Evolutionary conservation across 2,797 vertebrate species (phyloP), one percentile per base, ranked within the genome.

Genomic region (Hippocampus kuda): DNA sequence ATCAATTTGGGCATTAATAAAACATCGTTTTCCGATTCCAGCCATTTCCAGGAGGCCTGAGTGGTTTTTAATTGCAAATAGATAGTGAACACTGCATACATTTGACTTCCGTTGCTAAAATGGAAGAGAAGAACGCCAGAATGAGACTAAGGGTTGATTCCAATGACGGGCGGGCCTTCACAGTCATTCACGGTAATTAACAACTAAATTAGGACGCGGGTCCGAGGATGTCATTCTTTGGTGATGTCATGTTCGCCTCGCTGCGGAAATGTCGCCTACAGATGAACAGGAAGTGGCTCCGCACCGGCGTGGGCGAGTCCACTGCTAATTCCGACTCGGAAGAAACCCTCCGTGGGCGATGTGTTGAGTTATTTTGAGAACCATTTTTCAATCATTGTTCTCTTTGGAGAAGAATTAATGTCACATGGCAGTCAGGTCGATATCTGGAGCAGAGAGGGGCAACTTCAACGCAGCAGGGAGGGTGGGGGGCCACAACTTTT

Each of bases 61-160:
- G 70, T 81, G 76, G 5, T 75, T 74, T 80, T 76, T 78, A 78
- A 82, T 78, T 70, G 76, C 30, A 72, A 72, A 74, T 63, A 72
- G 44, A 64, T 46, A 18, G 26, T 20, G 4, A 48, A 44, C 62
- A 5, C 13, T 48, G 63, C 41, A 44, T 3, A 24, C 20, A 7
- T 62, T 38, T 38, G 20, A 2, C 38, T 44, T 44, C 22, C 9
- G 18, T 8, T 8, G 59, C 59, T 61, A 34, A 18, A 61, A 64
- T 6, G n/a, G n/a, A 64, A 22, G 12, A 49, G 46, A 46, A 66
- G 26, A 65, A 18, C 7, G 16, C 30, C 18, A 9, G 20, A 61
- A 61, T 22, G 59, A 61, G 30, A 61, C 59, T 38, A 8, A 16
- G 20, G 30, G 27, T 60, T 34, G 57, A 60, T 18, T 60, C 5